A percentile compares a stretch with the other conserved stretches of the same genome.
phyloP scores from a whole-genome alignment of 2,797 vertebrate species.

The Macropus fuliginosus region DNA sequence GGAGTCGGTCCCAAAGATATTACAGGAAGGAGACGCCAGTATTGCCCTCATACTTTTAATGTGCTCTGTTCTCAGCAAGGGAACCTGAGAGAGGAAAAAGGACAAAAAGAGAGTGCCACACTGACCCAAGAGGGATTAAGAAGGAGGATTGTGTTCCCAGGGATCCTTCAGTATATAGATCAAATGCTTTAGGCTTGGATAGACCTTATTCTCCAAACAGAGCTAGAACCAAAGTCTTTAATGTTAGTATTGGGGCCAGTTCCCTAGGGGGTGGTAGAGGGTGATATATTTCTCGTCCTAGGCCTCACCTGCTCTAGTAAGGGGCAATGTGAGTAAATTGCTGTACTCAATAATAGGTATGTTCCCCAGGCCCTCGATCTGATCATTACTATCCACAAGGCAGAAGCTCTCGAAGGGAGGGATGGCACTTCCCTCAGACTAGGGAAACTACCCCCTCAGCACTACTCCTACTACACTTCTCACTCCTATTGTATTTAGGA shows the following conservation, averaged over 20 bases:
- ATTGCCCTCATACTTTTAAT: neutral
- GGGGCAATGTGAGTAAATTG: neutral
- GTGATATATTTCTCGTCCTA: neutral
- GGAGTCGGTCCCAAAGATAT: neutral
- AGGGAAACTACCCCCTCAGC: neutral
- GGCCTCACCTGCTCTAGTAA: neutral
- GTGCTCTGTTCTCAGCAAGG: neutral
- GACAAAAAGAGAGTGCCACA: neutral
- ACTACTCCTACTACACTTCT: neutral
- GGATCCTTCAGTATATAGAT: neutral
- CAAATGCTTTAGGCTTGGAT: neutral
- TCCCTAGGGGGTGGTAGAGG: neutral
- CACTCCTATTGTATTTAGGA: neutral
- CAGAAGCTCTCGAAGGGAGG: neutral
- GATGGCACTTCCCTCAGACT: neutral
- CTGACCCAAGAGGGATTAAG: neutral
- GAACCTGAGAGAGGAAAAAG: neutral
- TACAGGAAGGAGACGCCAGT: neutral
- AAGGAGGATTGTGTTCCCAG: neutral
- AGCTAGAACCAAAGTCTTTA: neutral
- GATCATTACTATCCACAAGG: neutral
- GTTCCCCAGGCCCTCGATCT: neutral
- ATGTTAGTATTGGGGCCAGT: neutral
- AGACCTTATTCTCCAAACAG: neutral
- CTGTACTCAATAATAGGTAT: neutral